Percentiles rank a stretch among this genome's conserved stretches.
These are phyloP conservation scores for Zonitis immaculata DNA, from an alignment of 2,888 invertebrate species.

Conservation along the genomic window DNA sequence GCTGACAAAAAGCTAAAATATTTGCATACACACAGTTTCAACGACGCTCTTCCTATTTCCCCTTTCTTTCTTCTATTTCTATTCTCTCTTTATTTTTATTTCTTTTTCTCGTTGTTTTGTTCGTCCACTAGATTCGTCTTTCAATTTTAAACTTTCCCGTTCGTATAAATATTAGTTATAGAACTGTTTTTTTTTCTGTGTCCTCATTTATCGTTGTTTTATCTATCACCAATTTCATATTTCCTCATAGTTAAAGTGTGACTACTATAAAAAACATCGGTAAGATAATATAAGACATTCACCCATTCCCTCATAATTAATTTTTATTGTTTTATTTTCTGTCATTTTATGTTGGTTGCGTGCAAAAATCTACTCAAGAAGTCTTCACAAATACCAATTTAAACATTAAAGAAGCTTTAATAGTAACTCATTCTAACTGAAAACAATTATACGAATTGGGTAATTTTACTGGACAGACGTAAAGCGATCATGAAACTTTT, in stretches of 20 bases:
- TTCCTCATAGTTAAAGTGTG: neutral
- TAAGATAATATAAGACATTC: neutral
- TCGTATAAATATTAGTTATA: slow-evolving; percentile 15
- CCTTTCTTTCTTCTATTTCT: too few relatives aligned
- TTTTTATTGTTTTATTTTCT: slow-evolving; percentile 20
- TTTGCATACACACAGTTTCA: slow-evolving; percentile 30
- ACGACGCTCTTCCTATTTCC: too few relatives aligned
- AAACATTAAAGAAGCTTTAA: too few relatives aligned
- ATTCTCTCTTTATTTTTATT: too few relatives aligned
- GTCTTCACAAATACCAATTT: slow-evolving; percentile 9
- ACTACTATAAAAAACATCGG: slow-evolving; percentile 8
- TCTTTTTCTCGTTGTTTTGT: too few relatives aligned
- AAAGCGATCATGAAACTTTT: too few relatives aligned
- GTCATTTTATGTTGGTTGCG: slow-evolving; percentile 17
- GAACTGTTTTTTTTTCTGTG: slow-evolving; percentile 1
- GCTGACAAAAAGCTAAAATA: slow-evolving; percentile 29
- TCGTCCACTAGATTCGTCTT: slow-evolving; percentile 18
- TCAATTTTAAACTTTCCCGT: slow-evolving; percentile 18
- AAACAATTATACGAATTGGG: too few relatives aligned
- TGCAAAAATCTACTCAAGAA: slow-evolving; percentile 14
- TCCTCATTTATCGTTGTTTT: neutral
- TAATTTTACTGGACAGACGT: too few relatives aligned
- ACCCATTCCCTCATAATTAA: slow-evolving; percentile 15
- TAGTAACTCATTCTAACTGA: too few relatives aligned
- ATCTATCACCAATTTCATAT: too few relatives aligned